Evolutionary conservation across 2,888 invertebrate species (phyloP).

Genomic region (Mesorhabditis spiculigera): DNA sequence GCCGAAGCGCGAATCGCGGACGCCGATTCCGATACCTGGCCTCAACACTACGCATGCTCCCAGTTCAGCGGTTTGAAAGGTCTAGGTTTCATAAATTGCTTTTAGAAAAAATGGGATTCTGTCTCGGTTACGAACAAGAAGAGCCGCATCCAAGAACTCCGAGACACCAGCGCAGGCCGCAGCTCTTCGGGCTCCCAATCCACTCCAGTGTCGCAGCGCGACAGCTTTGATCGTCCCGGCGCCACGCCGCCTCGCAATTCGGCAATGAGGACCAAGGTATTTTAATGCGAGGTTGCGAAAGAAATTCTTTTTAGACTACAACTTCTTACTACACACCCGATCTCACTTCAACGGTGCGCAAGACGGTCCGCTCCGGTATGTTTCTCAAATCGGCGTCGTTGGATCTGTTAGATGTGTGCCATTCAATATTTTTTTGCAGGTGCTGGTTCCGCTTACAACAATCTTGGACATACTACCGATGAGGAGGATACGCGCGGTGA

Average conservation of each 20-base stretch:
- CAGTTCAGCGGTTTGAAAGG: no score
- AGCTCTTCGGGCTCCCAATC: slow-evolving; percentile 14
- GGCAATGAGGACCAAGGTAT: not conserved
- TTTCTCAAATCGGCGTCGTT: not conserved
- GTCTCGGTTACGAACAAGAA: not conserved
- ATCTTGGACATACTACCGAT: not conserved
- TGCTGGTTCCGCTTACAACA: not conserved
- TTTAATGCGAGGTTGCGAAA: not conserved
- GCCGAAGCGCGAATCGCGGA: not conserved
- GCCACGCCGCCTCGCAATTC: slow-evolving; percentile 23
- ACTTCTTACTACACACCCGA: slow-evolving; percentile 1
- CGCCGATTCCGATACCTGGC: no score
- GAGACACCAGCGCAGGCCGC: slow-evolving; percentile 3
- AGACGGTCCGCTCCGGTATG: not conserved
- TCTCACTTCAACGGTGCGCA: slow-evolving; percentile 1
- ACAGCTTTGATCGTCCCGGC: slow-evolving; percentile 24
- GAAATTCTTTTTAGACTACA: not conserved
- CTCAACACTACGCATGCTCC: no score
- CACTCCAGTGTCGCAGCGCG: slow-evolving; percentile 14
- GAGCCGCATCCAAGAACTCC: not conserved
- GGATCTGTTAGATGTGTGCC: not conserved
- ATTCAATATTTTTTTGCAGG: not conserved
- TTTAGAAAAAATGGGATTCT: not conserved
- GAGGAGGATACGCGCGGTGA: not conserved
- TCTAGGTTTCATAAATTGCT: no score